phyloP scores from a whole-genome alignment of 2,888 invertebrate species.

The Hedychridium roseum region DNA sequence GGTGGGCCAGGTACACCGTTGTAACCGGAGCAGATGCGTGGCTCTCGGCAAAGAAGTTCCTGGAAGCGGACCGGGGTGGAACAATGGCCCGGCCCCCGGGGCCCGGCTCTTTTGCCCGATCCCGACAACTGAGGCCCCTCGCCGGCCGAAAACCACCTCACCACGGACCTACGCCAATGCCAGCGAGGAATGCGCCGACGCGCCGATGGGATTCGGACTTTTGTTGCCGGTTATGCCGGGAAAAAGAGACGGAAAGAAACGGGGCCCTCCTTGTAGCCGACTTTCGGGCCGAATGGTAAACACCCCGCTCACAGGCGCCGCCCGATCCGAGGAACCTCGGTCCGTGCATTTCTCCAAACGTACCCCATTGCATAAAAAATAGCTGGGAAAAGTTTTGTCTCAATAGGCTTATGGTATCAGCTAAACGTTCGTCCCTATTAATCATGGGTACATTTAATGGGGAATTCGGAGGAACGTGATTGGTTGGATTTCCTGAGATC shows the following conservation, averaged over 20 bases:
- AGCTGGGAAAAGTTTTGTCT: no score
- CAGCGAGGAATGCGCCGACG: conserved; percentile 47
- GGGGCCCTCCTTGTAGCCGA: conserved; percentile 51
- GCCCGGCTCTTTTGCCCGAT: conserved; percentile 5
- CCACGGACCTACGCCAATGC: conserved; percentile 41
- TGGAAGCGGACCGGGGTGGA: conserved; percentile 28
- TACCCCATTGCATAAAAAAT: no score
- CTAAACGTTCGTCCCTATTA: no score
- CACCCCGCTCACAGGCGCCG: conserved; percentile 62
- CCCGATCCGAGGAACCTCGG: no score
- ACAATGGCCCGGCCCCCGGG: neutral
- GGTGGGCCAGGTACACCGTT: conserved; percentile 23
- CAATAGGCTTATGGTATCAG: no score
- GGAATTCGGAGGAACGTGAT: no score
- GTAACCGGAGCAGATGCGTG: conserved; percentile 45
- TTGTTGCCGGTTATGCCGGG: conserved; percentile 53
- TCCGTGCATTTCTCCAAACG: no score
- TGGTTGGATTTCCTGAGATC: no score
- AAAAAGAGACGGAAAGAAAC: conserved; percentile 21
- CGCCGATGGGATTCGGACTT: conserved; percentile 52
- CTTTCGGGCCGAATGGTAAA: conserved; percentile 60
- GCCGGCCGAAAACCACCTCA: no score
- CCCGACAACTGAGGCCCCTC: no score
- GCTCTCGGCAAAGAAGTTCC: conserved; percentile 31
- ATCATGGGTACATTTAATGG: no score